Evolutionary conservation across 2,113 vertebrate species (phyloP).

Genomic region (Larimichthys polyactis): DNA sequence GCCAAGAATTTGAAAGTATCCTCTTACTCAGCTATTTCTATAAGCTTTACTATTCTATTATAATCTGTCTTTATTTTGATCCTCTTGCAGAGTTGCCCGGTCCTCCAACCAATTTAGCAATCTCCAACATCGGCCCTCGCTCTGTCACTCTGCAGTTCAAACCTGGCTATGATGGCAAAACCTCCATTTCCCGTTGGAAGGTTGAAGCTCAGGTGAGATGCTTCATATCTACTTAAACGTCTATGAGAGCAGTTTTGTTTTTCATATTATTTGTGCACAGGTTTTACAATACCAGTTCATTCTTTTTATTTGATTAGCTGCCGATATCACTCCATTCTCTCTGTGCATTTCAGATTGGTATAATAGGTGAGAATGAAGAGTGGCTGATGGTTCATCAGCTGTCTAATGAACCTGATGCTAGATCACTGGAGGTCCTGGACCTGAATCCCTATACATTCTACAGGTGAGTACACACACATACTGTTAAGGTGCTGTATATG

Average conservation of each 20-base stretch:
- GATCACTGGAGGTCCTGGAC: slow-evolving; percentile 92
- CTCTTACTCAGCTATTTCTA: not conserved
- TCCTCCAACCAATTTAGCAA: slow-evolving; percentile 94
- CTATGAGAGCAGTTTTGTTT: slow-evolving; percentile 4
- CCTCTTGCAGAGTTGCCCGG: slow-evolving; percentile 91
- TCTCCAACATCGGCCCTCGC: slow-evolving; percentile 95
- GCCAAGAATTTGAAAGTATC: slow-evolving; percentile 8
- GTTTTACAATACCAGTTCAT: not conserved
- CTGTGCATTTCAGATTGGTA: slow-evolving; percentile 85
- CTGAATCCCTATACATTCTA: slow-evolving; percentile 95
- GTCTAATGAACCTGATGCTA: slow-evolving; percentile 90
- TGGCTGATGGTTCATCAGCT: slow-evolving; percentile 92
- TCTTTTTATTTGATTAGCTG: slow-evolving; percentile 28
- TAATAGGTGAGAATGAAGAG: slow-evolving; percentile 91
- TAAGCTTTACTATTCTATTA: not conserved
- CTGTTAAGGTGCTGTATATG: not conserved
- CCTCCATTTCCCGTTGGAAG: slow-evolving; percentile 96
- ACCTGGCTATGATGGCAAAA: slow-evolving; percentile 96
- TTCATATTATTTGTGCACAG: not conserved
- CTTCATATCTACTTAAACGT: not conserved
- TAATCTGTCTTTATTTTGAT: slow-evolving; percentile 1
- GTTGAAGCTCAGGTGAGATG: slow-evolving; percentile 94
- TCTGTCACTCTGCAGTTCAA: slow-evolving; percentile 95
- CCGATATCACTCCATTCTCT: slow-evolving; percentile 5
- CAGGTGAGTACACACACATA: slow-evolving; percentile 78